phyloP scores from a whole-genome alignment of 2,888 invertebrate genomes.

The Lottia scabra region DNA sequence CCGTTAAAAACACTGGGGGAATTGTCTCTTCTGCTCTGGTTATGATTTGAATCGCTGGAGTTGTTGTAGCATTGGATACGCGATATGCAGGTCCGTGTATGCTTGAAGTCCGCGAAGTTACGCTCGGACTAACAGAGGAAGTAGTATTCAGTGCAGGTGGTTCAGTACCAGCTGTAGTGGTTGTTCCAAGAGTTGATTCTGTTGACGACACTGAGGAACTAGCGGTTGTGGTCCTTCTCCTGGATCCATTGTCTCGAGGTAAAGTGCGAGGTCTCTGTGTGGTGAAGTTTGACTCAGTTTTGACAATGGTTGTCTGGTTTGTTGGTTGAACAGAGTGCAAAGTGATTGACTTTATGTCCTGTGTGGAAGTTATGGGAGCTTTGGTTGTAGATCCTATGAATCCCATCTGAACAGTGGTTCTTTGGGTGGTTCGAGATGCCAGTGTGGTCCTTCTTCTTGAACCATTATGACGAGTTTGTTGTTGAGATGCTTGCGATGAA shows the following conservation, averaged over 20 bases:
- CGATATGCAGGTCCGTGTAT: not conserved
- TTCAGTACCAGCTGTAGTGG: not conserved
- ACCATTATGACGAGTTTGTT: not conserved
- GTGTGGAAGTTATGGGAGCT: not conserved
- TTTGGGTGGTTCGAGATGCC: not conserved
- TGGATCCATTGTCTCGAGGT: not conserved
- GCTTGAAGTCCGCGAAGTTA: not conserved
- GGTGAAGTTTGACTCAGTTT: not conserved
- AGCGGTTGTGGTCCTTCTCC: not conserved
- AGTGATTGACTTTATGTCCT: not conserved
- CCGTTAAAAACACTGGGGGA: conserved; percentile 44
- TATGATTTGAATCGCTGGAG: not conserved
- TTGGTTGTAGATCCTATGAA: not conserved
- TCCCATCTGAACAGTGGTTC: not conserved
- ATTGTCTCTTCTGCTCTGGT: not conserved
- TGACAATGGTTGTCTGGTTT: too few species aligned
- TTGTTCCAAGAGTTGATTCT: not conserved
- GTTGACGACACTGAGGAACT: not conserved
- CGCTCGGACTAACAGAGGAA: not conserved
- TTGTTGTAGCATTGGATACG: not conserved
- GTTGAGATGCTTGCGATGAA: not conserved
- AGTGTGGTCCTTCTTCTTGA: not conserved
- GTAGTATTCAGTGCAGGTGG: not conserved
- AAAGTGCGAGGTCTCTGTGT: not conserved
- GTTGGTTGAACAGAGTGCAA: too few species aligned